These are phyloP conservation scores for Gila orcuttii DNA, from an alignment of 2,113 vertebrate species.

Conservation along the genomic window DNA sequence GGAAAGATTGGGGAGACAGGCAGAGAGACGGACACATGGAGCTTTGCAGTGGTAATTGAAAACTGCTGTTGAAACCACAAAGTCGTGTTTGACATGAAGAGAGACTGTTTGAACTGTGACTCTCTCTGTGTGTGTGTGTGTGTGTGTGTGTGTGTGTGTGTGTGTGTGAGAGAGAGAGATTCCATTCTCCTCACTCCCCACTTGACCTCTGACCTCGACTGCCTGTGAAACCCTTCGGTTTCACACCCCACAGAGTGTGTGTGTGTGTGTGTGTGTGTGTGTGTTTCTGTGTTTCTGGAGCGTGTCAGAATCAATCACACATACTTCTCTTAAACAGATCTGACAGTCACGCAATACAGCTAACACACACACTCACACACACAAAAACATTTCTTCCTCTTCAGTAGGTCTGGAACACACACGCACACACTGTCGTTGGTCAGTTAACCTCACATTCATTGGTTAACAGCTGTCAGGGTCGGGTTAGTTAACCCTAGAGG, in stretches of 20 bases:
- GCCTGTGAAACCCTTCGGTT: constrained; percentile 17
- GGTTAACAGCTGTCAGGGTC: constrained; percentile 40
- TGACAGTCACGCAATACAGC: neutral
- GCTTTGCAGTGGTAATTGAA: constrained; percentile 48
- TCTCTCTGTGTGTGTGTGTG: constrained; percentile 42
- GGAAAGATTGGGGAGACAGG: constrained; percentile 27
- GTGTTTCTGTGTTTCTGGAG: constrained; percentile 20
- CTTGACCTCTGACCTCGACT: constrained; percentile 49
- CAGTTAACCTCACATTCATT: constrained; percentile 16
- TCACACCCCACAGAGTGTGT: constrained; percentile 20
- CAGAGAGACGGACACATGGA: neutral
- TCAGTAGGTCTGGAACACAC: constrained; percentile 33
- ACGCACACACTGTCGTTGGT: constrained; percentile 26
- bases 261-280: constrained; percentile 33
- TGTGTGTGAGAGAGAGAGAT: constrained; percentile 30
- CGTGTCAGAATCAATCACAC: constrained; percentile 32
- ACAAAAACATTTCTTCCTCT: constrained; percentile 44
- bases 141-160: constrained; percentile 11
- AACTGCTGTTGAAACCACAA: constrained; percentile 52
- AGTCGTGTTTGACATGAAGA: constrained; percentile 35
- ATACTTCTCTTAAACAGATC: constrained; percentile 35
- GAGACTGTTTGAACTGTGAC: constrained; percentile 10
- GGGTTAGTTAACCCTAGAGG: constrained; percentile 21
- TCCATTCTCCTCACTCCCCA: constrained; percentile 49
- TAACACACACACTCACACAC: neutral